Conservation (phyloP, 2,113 vertebrate genomes). For the Steatornis caripensis region DNA sequence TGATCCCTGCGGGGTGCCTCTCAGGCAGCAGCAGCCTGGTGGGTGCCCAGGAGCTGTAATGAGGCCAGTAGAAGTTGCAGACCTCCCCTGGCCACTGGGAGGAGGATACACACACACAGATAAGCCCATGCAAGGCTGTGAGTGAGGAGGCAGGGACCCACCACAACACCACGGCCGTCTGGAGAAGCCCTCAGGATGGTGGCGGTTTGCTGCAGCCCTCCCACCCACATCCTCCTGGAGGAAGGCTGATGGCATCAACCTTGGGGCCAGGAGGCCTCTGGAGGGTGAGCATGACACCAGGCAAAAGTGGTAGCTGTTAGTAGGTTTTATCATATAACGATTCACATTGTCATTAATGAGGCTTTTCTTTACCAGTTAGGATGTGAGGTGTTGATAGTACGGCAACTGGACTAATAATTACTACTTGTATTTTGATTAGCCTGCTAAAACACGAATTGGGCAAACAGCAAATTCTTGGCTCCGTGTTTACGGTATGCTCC, state of each 20-base stretch:
- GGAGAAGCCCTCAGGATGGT: neutral
- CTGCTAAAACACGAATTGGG: neutral
- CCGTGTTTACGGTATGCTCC: neutral
- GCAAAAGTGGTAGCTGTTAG: neutral
- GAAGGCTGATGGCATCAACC: neutral
- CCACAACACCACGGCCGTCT: fast-evolving
- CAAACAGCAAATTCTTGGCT: neutral
- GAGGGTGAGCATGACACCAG: fast-evolving
- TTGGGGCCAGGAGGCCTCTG: neutral
- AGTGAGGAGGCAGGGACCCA: neutral
- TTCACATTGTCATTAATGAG: neutral
- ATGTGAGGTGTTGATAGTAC: neutral
- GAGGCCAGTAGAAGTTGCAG: neutral
- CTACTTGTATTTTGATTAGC: neutral
- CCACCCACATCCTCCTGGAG: neutral
- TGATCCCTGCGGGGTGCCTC: neutral
- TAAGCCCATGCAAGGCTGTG: fast-evolving
- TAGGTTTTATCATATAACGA: neutral
- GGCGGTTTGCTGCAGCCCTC: neutral
- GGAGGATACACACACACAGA: neutral
- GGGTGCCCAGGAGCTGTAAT: neutral
- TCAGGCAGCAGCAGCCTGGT: neutral
- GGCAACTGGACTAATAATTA: neutral
- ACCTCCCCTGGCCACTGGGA: neutral
- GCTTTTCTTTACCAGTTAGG: neutral